Conservation (phyloP, 2,888 invertebrate species). For the Cerastis rubricosa region DNA sequence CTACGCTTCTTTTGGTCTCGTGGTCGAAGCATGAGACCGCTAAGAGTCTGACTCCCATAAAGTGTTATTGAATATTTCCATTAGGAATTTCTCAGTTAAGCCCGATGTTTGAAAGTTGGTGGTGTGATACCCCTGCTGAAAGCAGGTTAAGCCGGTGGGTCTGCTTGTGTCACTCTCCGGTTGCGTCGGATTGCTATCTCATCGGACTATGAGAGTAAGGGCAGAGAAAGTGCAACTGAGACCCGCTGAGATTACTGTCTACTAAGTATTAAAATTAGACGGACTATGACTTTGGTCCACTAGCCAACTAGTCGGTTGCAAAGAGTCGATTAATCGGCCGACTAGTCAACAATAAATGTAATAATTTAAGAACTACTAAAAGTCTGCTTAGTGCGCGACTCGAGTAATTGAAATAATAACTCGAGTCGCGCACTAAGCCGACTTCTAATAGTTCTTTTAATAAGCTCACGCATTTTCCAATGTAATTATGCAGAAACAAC, state of each 20-base stretch:
- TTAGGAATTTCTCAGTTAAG: neutral
- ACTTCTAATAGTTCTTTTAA: too few species aligned
- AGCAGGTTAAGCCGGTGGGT: neutral
- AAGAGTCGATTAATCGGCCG: too few species aligned
- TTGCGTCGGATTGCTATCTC: neutral
- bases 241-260: neutral
- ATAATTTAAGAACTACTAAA: too few species aligned
- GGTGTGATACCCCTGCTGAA: neutral
- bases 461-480: neutral
- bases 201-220: neutral
- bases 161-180: neutral
- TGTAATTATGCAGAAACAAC: neutral
- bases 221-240: neutral
- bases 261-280: too few species aligned
- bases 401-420: too few species aligned
- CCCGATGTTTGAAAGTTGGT: neutral
- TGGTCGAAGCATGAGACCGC: neutral
- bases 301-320: too few species aligned
- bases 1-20: neutral
- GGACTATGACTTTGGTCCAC: too few species aligned
- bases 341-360: too few species aligned
- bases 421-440: too few species aligned
- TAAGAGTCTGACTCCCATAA: neutral
- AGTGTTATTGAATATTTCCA: neutral
- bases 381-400: too few species aligned